Conservation (phyloP, 2,888 invertebrate genomes). For the Drosophila multiciliata region DNA sequence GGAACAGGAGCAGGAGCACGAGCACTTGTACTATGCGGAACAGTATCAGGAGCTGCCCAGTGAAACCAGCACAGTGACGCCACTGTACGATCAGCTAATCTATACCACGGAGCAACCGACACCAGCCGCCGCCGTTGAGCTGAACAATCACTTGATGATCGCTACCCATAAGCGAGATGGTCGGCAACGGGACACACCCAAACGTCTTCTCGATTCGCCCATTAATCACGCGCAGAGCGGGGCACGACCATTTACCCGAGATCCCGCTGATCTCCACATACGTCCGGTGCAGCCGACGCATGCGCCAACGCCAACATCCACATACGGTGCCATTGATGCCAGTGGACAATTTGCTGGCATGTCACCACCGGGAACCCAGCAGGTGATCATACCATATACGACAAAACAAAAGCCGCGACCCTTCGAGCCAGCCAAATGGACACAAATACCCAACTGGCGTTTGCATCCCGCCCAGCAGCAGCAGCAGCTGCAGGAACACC, state of each 20-base stretch:
- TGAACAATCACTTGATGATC: conserved; percentile 64
- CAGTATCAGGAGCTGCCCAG: conserved; percentile 51
- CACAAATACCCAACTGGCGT: conserved; percentile 61
- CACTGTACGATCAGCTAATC: conserved; percentile 32
- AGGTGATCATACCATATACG: conserved; percentile 93
- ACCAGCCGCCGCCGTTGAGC: conserved; percentile 47
- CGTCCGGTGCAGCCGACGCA: conserved; percentile 57
- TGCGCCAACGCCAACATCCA: conserved; percentile 82
- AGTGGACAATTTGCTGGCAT: conserved; percentile 83
- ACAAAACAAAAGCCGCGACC: conserved; percentile 87
- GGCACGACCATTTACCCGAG: conserved; percentile 85
- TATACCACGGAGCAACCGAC: conserved; percentile 50
- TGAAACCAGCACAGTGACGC: conserved; percentile 44
- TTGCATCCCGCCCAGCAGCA: conserved; percentile 47
- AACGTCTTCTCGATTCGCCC: conserved; percentile 87
- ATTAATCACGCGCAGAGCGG: conserved; percentile 76
- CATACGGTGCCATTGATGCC: conserved; percentile 83
- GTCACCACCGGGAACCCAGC: conserved; percentile 86
- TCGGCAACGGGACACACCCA: conserved; percentile 82
- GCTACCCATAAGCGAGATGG: conserved; percentile 15
- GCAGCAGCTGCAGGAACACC: conserved; percentile 86
- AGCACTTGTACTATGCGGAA: conserved; percentile 1
- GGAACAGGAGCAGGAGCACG: conserved; percentile 9
- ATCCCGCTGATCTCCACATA: conserved; percentile 79
- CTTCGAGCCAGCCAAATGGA: conserved; percentile 83